Base-by-base conservation (phyloP, 2,797 vertebrate genomes). In the Scarus forsteni region DNA sequence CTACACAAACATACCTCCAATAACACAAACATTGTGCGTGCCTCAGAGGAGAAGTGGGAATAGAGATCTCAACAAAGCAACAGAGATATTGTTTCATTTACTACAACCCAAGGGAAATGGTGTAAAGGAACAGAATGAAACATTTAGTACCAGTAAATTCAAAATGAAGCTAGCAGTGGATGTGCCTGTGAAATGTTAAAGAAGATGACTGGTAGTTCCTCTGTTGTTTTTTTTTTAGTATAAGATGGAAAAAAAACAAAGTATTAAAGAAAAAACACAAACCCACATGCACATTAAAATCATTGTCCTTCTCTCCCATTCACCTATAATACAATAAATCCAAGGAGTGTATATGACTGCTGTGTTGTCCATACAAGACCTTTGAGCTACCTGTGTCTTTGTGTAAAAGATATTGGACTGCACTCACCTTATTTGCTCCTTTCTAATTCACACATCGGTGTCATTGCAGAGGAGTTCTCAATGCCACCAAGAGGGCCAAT, bases 401-500 rank as follows among this genome's bases (percentile, higher is more conserved):
- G 60, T 71, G 60, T 87, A 73, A 82, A 68, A 75, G 68, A 66
- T 72, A 69, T 63, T 52, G 39, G 27, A 75, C 66, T 71, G 65
- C 69, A 73, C 51, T 62, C 66, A 50, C 19, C 53, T 75, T n/a
- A 15, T 55, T 39, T 75, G 42, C 69, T 66, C 34, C 59, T 65
- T 68, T 58, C 68, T 81, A 76, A 81, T 79, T 80, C 77, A 77
- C 70, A 81, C 49, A 50, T 15, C 58, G 57, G 71, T 87, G 79
- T 66, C 63, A 75, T 90, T 85, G 44, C 94, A 98, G 97, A 85
- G 97, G 97, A 62, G 92, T 98, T 85, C 96, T 98, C 56, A 96
- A 96, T 19, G 97, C 97, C 6, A 96, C 96, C 66, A 98, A 97
- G 92, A 94, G 96, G 85, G 96, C 96, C 6, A 96, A 96, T 79